Percentiles rank a stretch among this genome's conserved stretches.
phyloP scores from a whole-genome alignment of 1,140 invertebrate genomes.

The Melanaphis sacchari region DNA sequence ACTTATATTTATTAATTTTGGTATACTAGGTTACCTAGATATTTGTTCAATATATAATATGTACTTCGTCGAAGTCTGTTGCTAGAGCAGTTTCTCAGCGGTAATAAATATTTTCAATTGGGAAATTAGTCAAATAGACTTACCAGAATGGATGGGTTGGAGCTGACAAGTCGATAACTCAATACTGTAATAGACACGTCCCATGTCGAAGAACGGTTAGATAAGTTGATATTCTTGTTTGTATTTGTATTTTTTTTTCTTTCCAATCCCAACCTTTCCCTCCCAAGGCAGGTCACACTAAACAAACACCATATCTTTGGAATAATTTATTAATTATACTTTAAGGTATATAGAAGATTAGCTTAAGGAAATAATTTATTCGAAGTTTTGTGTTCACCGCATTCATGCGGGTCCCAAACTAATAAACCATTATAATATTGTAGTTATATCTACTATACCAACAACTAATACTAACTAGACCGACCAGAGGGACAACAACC shows the following conservation, averaged over 20 bases:
- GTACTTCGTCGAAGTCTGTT: background rate
- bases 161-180: constrained; percentile 21
- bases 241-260: background rate
- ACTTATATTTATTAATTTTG: background rate
- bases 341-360: background rate
- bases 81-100: background rate
- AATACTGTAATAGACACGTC: constrained; percentile 36
- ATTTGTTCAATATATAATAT: background rate
- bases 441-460: background rate
- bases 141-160: background rate
- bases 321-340: constrained; percentile 45
- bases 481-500: background rate
- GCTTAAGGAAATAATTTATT: background rate
- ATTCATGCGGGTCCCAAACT: background rate
- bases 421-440: constrained; percentile 16
- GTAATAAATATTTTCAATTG: constrained; percentile 15
- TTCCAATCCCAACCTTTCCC: background rate
- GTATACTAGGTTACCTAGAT: background rate
- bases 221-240: constrained; percentile 47
- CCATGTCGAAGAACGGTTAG: background rate
- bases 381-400: background rate
- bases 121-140: background rate
- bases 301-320: constrained; percentile 18
- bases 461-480: background rate
- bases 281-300: background rate